Base-by-base conservation (phyloP, 2,888 invertebrate genomes). In the Eupeodes luniger region DNA sequence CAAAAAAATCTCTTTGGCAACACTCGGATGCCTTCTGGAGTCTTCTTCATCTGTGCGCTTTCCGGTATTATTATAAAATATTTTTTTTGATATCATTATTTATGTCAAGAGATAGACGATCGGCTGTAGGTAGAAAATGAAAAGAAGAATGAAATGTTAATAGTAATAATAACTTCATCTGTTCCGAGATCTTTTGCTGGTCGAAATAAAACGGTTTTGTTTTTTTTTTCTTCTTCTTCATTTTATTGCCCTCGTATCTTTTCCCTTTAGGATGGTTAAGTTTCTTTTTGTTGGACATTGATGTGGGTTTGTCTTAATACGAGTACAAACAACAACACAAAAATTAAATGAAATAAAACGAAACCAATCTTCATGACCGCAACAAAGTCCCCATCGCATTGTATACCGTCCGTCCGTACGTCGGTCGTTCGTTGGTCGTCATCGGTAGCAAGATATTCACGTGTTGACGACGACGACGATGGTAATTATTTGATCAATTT, bases 91-190 rank as follows among this genome's bases (percentile, higher is more conserved):
- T 79, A 70, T 79, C 79, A 83, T 80, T 87, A 83, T 83, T 83
- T 87, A 83, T 87, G 86, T 79, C 86, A 87, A 83, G 75, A 87
- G 83, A 76, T 87, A 76, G 76, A 55, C 72, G 59, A 85, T 85
- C 74, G 70, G 57, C 34, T 67, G 34, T 34, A 74, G 79, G 83
- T 87, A 70, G 83, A 83, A 70, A 76, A 82, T 77, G 75, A 67
- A 64, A 34, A 64, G 69, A 66, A 83, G 79, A 78, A 82, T 69
- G 64, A 72, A 80, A 85, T 81, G 70, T 57, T 76, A 86, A 83
- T 86, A 86, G 83, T 83, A 87, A 87, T 87, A 83, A 83, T 87
- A 87, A 87, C 86, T 87, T 87, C 79, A 87, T 87, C 70, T 80
- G 80, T 70, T 80, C 14, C 16, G 55, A 61, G 67, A 75, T 75